Conservation (phyloP, 2,888 invertebrate species). For the Himalopsyche tibetana region DNA sequence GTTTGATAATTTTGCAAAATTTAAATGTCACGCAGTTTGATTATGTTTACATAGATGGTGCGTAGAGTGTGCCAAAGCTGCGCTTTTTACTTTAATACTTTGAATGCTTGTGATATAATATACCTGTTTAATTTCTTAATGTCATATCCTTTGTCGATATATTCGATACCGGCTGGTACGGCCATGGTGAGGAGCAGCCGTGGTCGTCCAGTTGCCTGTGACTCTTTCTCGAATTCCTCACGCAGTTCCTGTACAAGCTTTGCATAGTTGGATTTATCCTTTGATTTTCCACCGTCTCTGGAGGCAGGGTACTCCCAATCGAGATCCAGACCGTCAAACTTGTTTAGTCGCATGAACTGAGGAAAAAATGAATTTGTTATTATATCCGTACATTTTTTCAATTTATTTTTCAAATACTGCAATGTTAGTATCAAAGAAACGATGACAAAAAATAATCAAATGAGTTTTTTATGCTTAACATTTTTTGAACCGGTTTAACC, state of each 20-base stretch:
- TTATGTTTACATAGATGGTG: too few relatives aligned
- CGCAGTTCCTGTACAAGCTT: conserved; percentile 91
- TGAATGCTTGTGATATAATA: conserved; percentile 63
- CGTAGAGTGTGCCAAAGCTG: too few relatives aligned
- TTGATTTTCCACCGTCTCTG: conserved; percentile 87
- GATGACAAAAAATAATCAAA: too few relatives aligned
- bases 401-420: too few relatives aligned
- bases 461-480: background rate
- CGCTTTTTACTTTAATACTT: too few relatives aligned
- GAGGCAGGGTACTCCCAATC: conserved; percentile 95
- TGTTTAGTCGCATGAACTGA: conserved; percentile 89
- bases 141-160: conserved; percentile 95
- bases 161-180: conserved; percentile 94
- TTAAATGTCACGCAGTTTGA: too few relatives aligned
- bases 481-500: background rate
- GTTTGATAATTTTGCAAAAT: too few relatives aligned
- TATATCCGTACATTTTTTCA: too few relatives aligned
- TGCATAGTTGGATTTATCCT: conserved; percentile 92
- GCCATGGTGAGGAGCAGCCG: conserved; percentile 92
- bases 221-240: conserved; percentile 92
- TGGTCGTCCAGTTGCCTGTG: conserved; percentile 88
- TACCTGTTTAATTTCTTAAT: conserved; percentile 89
- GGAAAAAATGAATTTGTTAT: conserved; percentile 35
- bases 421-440: too few relatives aligned
- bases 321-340: conserved; percentile 94